phyloP scores from a whole-genome alignment of 2,888 invertebrate genomes.

The Helicoverpa assulta region DNA sequence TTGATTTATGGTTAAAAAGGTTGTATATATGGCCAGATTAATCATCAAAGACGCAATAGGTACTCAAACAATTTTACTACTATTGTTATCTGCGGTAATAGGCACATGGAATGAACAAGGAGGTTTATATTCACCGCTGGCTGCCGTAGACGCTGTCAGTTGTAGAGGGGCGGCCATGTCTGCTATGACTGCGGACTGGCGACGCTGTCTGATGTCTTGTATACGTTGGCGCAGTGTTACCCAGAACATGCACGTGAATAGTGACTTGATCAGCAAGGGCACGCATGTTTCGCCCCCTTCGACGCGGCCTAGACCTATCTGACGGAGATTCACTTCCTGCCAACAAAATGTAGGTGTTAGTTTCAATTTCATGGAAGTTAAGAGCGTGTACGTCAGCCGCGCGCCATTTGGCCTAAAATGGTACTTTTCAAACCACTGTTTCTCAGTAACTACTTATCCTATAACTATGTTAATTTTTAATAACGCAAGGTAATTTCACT shows the following conservation, averaged over 20 bases:
- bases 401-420: too few species aligned
- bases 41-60: too few species aligned
- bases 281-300: slow-evolving; percentile 92
- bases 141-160: slow-evolving; percentile 93
- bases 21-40: too few species aligned
- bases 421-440: too few species aligned
- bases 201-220: slow-evolving; percentile 93
- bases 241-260: slow-evolving; percentile 98
- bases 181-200: slow-evolving; percentile 92
- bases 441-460: too few species aligned
- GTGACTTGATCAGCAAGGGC: slow-evolving; percentile 94
- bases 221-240: slow-evolving; percentile 97
- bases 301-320: slow-evolving; percentile 94
- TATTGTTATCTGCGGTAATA: too few species aligned
- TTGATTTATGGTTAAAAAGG: too few species aligned
- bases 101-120: not conserved
- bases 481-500: too few species aligned
- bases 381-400: too few species aligned
- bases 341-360: slow-evolving; percentile 9
- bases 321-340: slow-evolving; percentile 93
- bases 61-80: not conserved
- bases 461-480: too few species aligned
- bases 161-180: slow-evolving; percentile 95
- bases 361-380: too few species aligned
- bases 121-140: slow-evolving; percentile 84